These are phyloP conservation scores for Hemibagrus wyckioides DNA, from an alignment of 2,113 vertebrate species.

Conservation along the genomic window DNA sequence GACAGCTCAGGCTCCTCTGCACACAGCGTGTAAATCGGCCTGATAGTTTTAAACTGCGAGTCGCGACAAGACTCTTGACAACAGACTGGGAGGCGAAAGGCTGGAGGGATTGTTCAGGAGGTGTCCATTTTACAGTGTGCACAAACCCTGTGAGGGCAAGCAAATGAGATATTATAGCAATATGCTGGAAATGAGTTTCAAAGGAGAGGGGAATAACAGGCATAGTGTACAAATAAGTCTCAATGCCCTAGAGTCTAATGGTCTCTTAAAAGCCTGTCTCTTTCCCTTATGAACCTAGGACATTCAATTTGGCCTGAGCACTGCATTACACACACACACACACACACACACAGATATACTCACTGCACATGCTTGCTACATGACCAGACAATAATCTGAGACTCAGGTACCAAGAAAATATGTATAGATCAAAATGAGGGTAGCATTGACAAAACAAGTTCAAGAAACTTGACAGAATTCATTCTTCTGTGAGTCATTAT, in stretches of 20 bases:
- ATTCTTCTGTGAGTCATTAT: neutral
- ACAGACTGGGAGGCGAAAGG: constrained; percentile 30
- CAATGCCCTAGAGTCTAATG: constrained; percentile 46
- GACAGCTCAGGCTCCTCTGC: constrained; percentile 49
- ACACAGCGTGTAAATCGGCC: constrained; percentile 50
- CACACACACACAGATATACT: neutral
- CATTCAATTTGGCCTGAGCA: constrained; percentile 44
- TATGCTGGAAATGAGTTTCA: constrained; percentile 41
- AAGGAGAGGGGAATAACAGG: constrained; percentile 33
- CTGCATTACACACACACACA: constrained; percentile 24
- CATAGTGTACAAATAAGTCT: constrained; percentile 37
- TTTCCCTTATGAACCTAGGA: constrained; percentile 36
- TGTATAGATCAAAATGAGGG: neutral
- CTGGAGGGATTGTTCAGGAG: constrained; percentile 37
- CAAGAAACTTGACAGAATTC: neutral
- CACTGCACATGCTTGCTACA: neutral
- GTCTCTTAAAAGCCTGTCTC: constrained; percentile 53
- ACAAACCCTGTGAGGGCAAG: constrained; percentile 26
- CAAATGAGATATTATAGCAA: constrained; percentile 44
- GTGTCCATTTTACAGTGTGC: constrained; percentile 41
- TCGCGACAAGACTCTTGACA: constrained; percentile 29
- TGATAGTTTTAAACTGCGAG: constrained; percentile 52
- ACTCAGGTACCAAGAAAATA: neutral
- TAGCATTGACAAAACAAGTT: neutral
- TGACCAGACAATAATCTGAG: neutral